Evolutionary conservation across 2,888 invertebrate genomes (phyloP).

Genomic region (Cheilosia impressa): DNA sequence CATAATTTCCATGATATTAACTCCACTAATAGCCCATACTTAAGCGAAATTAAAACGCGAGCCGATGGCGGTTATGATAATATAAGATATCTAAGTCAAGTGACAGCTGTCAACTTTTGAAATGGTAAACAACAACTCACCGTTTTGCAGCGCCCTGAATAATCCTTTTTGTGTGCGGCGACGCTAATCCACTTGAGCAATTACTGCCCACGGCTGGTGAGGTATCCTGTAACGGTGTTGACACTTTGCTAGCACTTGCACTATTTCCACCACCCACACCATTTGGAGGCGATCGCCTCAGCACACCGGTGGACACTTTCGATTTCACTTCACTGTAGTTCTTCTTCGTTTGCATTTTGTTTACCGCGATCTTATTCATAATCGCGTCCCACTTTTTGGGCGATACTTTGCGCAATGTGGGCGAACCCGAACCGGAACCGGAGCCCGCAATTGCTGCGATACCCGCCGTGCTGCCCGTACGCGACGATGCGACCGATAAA

Average conservation of each 20-base stretch:
- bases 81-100: neutral
- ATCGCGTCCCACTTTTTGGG: conserved; percentile 91
- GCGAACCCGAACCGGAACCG: conserved; percentile 63
- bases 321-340: conserved; percentile 94
- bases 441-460: conserved; percentile 64
- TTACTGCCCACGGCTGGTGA: conserved; percentile 66
- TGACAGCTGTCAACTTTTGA: neutral
- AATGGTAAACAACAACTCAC: conserved; percentile 77
- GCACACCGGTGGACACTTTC: conserved; percentile 88
- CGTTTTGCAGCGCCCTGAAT: conserved; percentile 79
- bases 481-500: conserved; percentile 67
- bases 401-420: conserved; percentile 78
- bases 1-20: neutral
- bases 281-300: conserved; percentile 77
- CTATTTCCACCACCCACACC: conserved; percentile 57
- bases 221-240: conserved; percentile 70
- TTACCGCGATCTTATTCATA: conserved; percentile 91
- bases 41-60: too few relatives aligned
- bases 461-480: conserved; percentile 73
- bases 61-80: too few relatives aligned
- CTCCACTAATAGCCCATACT: too few relatives aligned
- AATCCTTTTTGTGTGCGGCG: conserved; percentile 77
- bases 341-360: conserved; percentile 86
- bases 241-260: conserved; percentile 75
- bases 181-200: conserved; percentile 76